A percentile compares a stretch with the other conserved stretches of the same genome.
Conservation (phyloP, 2,888 invertebrate genomes). For the Euzetes globulus region DNA sequence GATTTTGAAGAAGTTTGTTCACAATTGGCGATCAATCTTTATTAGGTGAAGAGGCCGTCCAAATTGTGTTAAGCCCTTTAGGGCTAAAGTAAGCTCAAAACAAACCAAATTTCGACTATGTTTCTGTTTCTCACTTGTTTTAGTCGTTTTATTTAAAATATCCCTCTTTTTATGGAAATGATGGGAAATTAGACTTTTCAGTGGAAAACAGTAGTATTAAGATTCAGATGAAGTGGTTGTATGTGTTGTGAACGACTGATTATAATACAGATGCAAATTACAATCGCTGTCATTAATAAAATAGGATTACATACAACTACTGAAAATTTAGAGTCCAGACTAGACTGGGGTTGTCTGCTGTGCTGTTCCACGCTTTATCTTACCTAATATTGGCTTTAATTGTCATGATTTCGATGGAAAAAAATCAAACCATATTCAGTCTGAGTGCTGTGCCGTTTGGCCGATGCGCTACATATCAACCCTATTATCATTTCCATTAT, state of each 20-base stretch:
- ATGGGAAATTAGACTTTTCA: neutral
- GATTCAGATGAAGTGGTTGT: neutral
- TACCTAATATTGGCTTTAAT: slow-evolving; percentile 21
- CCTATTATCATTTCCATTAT: slow-evolving; percentile 24
- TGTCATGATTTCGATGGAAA: neutral
- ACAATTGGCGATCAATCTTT: slow-evolving; percentile 21
- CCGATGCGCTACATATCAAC: slow-evolving; percentile 20
- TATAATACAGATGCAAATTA: slow-evolving; percentile 17
- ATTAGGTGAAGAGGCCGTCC: neutral
- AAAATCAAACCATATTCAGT: slow-evolving; percentile 10
- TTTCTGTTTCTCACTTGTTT: neutral
- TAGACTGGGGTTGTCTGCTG: neutral
- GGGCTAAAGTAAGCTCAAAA: slow-evolving; percentile 9
- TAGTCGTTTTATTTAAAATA: neutral
- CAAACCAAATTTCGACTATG: neutral
- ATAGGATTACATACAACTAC: slow-evolving; percentile 10
- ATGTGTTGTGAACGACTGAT: neutral
- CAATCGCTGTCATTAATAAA: slow-evolving; percentile 21
- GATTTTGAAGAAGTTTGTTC: slow-evolving; percentile 8
- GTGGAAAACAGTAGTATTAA: neutral
- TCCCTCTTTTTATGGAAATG: neutral
- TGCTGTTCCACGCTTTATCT: neutral
- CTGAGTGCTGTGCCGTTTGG: neutral
- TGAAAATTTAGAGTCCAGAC: slow-evolving; percentile 9
- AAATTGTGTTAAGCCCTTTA: slow-evolving; percentile 5